These are phyloP conservation scores for Bradysia coprophila DNA, from an alignment of 1,140 invertebrate genomes.

Conservation along the genomic window DNA sequence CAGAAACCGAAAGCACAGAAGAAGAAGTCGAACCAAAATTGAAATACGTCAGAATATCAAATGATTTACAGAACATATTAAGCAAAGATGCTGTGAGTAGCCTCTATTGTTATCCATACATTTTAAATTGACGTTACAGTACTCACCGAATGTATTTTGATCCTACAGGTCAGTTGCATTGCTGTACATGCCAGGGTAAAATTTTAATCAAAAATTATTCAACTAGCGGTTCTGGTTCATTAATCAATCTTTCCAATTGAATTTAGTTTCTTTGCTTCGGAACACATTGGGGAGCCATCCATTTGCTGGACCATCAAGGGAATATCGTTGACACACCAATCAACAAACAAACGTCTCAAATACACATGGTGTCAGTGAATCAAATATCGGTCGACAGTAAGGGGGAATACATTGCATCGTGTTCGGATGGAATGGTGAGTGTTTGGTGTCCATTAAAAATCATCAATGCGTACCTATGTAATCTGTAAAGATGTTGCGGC, in stretches of 20 bases:
- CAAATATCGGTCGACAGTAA: slow-evolving; percentile 83
- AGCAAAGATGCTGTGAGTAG: slow-evolving; percentile 64
- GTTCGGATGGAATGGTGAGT: slow-evolving; percentile 87
- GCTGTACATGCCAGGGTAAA: slow-evolving; percentile 77
- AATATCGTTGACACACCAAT: slow-evolving; percentile 44
- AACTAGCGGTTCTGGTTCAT: slow-evolving; percentile 4
- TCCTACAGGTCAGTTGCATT: too few species aligned
- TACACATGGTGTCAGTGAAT: slow-evolving; percentile 79
- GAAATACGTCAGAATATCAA: slow-evolving; percentile 75
- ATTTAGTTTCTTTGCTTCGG: slow-evolving; percentile 79
- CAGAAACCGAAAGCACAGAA: background rate
- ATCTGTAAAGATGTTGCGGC: too few species aligned
- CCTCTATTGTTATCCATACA: too few species aligned
- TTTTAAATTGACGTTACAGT: too few species aligned
- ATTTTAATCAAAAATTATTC: slow-evolving; percentile 3
- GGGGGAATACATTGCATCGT: slow-evolving; percentile 56
- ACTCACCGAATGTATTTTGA: too few species aligned
- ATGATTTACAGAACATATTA: slow-evolving; percentile 73
- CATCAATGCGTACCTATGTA: background rate
- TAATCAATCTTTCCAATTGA: too few species aligned
- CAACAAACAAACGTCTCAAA: slow-evolving; percentile 38
- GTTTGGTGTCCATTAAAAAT: too few species aligned
- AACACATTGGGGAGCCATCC: slow-evolving; percentile 75
- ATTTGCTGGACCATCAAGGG: slow-evolving; percentile 84
- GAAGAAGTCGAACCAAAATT: slow-evolving; percentile 72